These are phyloP conservation scores for Clarias pachynema DNA, from an alignment of 2,797 vertebrate species.

Conservation along the genomic window DNA sequence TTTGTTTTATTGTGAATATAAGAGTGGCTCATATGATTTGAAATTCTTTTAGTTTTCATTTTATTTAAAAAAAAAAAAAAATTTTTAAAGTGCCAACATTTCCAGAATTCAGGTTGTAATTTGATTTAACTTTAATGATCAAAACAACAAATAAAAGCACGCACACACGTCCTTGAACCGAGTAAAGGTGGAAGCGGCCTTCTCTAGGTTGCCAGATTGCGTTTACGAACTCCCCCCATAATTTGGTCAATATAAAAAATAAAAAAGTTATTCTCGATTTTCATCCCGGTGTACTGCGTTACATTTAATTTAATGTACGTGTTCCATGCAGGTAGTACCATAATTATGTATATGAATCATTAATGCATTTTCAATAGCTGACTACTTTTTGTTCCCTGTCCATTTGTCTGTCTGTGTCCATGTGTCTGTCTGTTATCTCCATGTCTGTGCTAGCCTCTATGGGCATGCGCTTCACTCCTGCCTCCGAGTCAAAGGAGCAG, in stretches of 20 bases:
- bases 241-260: neutral
- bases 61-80: too few relatives aligned
- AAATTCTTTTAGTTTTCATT: too few relatives aligned
- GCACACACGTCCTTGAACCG: neutral
- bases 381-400: slow-evolving; percentile 16
- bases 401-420: slow-evolving; percentile 29
- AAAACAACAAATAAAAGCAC: neutral
- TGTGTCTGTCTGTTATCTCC: slow-evolving; percentile 34
- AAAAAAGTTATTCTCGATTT: neutral
- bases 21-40: too few relatives aligned
- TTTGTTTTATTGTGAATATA: too few relatives aligned
- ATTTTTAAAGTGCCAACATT: too few relatives aligned
- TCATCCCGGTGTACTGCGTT: neutral
- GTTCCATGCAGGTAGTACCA: neutral
- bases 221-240: too few relatives aligned
- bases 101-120: too few relatives aligned
- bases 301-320: neutral
- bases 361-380: neutral
- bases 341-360: neutral
- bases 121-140: neutral
- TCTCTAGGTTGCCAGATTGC: neutral
- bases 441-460: slow-evolving; percentile 73
- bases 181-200: neutral
- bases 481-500: slow-evolving; percentile 67
- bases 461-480: slow-evolving; percentile 72